These are phyloP conservation scores for Petrocephalus microphthalmus DNA, from an alignment of 2,113 vertebrate species.

Conservation along the genomic window DNA sequence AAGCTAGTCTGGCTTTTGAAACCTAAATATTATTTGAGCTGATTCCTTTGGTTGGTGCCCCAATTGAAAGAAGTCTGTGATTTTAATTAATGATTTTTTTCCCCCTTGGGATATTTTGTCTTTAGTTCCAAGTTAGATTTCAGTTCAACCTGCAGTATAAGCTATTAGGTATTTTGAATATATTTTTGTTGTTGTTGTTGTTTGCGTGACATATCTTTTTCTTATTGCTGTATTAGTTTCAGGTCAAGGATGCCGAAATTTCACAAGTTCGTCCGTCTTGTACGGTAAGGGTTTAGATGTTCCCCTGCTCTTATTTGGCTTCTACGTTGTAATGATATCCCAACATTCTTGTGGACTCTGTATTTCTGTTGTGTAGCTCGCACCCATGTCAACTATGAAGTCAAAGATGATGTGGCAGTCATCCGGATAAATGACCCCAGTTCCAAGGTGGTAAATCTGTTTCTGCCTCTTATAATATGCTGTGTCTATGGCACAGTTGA, in stretches of 20 bases:
- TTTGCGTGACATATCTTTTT: neutral
- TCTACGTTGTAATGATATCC: neutral
- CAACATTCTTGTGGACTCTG: neutral
- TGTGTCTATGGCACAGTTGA: neutral
- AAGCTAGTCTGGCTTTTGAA: neutral
- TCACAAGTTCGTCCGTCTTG: constrained; percentile 62
- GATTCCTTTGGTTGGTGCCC: neutral
- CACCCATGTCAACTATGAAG: constrained; percentile 78
- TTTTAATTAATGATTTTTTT: neutral
- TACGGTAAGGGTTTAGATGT: constrained; percentile 61
- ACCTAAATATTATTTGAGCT: neutral
- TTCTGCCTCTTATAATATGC: neutral
- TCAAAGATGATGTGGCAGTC: constrained; percentile 88
- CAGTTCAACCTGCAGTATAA: neutral
- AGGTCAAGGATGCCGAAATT: constrained; percentile 64
- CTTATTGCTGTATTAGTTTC: neutral
- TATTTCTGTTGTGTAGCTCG: constrained; percentile 61
- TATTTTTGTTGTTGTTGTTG: too few species aligned
- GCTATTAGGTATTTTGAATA: constrained; percentile 10
- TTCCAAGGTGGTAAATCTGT: constrained; percentile 72
- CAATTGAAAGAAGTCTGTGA: neutral
- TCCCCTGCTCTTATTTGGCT: too few species aligned
- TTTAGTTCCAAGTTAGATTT: neutral
- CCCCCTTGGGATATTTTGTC: neutral
- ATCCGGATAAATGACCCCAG: constrained; percentile 81